Evolutionary conservation across 2,888 invertebrate genomes (phyloP).

Genomic region (Dorcus hopei): DNA sequence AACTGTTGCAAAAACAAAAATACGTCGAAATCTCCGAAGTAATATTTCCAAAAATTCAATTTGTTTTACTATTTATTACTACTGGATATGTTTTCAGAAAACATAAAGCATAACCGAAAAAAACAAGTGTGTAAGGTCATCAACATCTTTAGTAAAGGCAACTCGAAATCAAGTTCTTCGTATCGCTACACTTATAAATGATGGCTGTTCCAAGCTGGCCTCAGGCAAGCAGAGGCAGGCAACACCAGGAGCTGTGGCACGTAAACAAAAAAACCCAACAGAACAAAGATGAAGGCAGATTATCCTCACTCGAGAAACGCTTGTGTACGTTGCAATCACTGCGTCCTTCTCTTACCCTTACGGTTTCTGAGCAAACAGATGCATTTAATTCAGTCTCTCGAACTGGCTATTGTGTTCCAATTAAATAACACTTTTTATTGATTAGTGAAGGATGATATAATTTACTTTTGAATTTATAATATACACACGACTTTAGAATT

Average conservation of each 20-base stretch:
- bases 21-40: not conserved
- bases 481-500: conserved; percentile 1
- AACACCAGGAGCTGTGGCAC: conserved; percentile 50
- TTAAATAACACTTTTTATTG: conserved; percentile 5
- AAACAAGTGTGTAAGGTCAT: conserved; percentile 43
- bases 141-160: conserved; percentile 48
- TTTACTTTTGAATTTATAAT: conserved; percentile 2
- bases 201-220: conserved; percentile 45
- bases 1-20: not conserved
- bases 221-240: conserved; percentile 44
- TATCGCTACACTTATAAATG: conserved; percentile 49
- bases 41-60: conserved; percentile 8
- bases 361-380: conserved; percentile 2
- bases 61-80: conserved; percentile 13
- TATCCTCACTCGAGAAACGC: conserved; percentile 41
- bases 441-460: conserved; percentile 4
- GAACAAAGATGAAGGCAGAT: conserved; percentile 48
- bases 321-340: conserved; percentile 28
- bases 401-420: conserved; percentile 9
- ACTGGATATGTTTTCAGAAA: conserved; percentile 17
- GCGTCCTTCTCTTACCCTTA: conserved; percentile 22
- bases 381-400: conserved; percentile 8
- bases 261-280: conserved; percentile 47
- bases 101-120: conserved; percentile 20
- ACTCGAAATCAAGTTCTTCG: conserved; percentile 48